Evolutionary conservation across 2,797 vertebrate genomes (phyloP).

Genomic region (Cryptoblepharus egeriae): DNA sequence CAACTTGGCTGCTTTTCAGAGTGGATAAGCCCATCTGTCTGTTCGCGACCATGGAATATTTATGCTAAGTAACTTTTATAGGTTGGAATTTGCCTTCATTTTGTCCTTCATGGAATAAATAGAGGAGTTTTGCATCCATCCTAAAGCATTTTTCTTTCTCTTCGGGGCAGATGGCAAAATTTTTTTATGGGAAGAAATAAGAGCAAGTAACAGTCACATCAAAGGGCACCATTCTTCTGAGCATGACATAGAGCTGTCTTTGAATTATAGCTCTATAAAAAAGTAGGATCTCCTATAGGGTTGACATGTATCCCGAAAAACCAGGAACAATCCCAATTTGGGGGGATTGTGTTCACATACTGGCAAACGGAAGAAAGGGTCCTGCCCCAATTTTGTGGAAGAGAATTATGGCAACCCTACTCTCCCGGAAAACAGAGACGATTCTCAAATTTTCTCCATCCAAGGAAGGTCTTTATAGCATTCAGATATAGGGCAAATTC

Average conservation of each 20-base stretch:
- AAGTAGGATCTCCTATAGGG: no score
- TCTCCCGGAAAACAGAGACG: not conserved
- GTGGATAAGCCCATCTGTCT: conserved; percentile 40
- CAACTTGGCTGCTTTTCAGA: conserved; percentile 35
- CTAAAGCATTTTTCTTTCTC: not conserved
- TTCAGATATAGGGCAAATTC: no score
- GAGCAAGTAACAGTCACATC: not conserved
- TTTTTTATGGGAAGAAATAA: not conserved
- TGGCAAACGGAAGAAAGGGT: no score
- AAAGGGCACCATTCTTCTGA: not conserved
- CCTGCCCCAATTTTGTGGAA: no score
- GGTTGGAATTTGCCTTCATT: conserved; percentile 4
- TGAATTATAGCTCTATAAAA: not conserved
- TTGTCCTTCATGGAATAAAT: conserved; percentile 8
- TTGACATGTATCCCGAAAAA: no score
- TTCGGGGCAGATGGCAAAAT: not conserved
- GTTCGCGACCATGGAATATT: conserved; percentile 27
- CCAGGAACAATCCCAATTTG: no score
- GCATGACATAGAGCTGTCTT: not conserved
- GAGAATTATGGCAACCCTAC: no score
- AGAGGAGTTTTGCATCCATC: not conserved
- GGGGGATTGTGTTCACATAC: no score
- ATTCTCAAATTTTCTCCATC: no score
- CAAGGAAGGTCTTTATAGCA: no score
- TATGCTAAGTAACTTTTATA: conserved; percentile 27